A percentile compares a stretch with the other conserved stretches of the same genome.
Evolutionary conservation across 2,797 vertebrate species (phyloP).

Genomic region (Smutsia temminckii): DNA sequence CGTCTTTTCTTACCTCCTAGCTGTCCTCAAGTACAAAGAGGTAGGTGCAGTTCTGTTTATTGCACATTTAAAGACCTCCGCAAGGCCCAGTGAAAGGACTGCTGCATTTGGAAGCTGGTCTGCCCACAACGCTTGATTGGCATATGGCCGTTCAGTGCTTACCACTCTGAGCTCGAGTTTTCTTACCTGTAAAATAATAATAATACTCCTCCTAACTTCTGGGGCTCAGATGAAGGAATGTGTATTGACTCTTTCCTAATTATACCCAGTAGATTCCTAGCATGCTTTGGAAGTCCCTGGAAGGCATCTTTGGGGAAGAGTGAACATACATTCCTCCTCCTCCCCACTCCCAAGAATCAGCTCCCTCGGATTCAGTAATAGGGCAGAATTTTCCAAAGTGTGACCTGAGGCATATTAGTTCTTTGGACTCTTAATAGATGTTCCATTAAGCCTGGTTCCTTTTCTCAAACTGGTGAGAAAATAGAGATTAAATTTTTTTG

Average conservation of each 20-base stretch:
- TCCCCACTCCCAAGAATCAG: background rate
- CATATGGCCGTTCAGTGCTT: background rate
- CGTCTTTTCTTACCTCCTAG: background rate
- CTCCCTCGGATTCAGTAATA: background rate
- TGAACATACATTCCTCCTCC: background rate
- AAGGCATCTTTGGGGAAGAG: background rate
- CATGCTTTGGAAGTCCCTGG: background rate
- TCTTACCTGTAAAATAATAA: background rate
- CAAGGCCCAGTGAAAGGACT: background rate
- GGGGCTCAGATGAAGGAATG: background rate
- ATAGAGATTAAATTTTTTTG: background rate
- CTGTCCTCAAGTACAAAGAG: background rate
- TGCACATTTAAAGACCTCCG: background rate
- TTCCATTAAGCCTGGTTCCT: background rate
- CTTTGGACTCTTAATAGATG: background rate
- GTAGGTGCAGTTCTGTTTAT: background rate
- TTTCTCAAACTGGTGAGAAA: background rate
- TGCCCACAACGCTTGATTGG: rapidly evolving
- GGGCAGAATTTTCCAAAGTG: background rate
- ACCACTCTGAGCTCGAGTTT: background rate
- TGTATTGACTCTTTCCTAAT: background rate
- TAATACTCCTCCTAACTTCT: background rate
- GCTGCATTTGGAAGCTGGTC: background rate
- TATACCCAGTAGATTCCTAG: background rate
- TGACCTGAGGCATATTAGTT: background rate